Base-by-base conservation (phyloP, 2,113 vertebrate species). In the Carettochelys insculpta region DNA sequence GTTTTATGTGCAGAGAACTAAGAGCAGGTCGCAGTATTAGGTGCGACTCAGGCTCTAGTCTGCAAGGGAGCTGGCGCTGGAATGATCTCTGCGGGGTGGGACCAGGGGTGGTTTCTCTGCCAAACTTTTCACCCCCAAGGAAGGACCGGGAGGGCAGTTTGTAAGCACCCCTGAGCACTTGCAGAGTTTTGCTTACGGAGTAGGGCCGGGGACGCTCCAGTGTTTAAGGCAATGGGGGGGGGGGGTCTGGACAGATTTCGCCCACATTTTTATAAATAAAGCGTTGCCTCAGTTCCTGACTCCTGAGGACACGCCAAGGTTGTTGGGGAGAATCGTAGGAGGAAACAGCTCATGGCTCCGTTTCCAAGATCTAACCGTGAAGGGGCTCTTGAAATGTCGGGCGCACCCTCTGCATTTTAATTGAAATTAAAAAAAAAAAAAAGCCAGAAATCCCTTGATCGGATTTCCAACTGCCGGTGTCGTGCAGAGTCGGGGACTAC, bases 401-500 rank as follows among this genome's bases (percentile, higher is more conserved):
- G 19, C 34, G 4, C 58, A n/a, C 34, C 58, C 16, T n/a, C n/a
- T 65, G 34, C 34, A 13, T 61, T 61, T 61, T 34, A 34, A 61
- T 34, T 34, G n/a, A n/a, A n/a, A n/a, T n/a, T n/a, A n/a, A n/a
- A n/a, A n/a, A n/a, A n/a, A n/a, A n/a, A n/a, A n/a, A n/a, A n/a
- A n/a, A n/a, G n/a, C n/a, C n/a, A n/a, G n/a, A 65, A 65, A 65
- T n/a, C 61, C 61, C 8, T n/a, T n/a, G 19, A 38, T 11, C 9
- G 19, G 8, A n/a, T 38, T 41, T 20, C 71, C 19, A 0, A 1
- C 34, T 68, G n/a, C 11, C 68, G 16, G 22, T 89, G 87, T 47
- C 22, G 0, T 0, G 1, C 5, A 41, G 5, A 54, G 81, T 61
- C 8, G 47, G 2, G 1, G 2, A 5, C 4, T 1, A 0, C 3